phyloP scores from a whole-genome alignment of 2,888 invertebrate species.

The Ellobium chinense region DNA sequence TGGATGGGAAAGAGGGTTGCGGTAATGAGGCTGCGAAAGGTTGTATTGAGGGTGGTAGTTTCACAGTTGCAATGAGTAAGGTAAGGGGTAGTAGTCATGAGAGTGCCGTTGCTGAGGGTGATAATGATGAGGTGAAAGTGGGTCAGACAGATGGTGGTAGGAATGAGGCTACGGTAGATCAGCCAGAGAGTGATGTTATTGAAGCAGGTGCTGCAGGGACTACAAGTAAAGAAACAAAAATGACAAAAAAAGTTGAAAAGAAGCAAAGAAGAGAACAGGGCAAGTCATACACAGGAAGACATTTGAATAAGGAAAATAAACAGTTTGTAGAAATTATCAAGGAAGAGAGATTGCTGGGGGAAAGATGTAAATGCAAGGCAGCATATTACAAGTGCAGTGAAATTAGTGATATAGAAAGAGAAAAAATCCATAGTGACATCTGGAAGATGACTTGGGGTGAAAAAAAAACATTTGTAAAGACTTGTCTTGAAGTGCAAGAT shows the following conservation, averaged over 20 bases:
- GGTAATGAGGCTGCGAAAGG: too few relatives aligned
- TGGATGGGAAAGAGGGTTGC: too few relatives aligned
- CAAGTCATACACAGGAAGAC: background rate
- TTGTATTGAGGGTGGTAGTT: too few relatives aligned
- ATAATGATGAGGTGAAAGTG: too few relatives aligned
- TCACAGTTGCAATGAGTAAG: too few relatives aligned
- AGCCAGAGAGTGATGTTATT: too few relatives aligned
- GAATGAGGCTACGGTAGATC: too few relatives aligned
- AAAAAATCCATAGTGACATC: background rate
- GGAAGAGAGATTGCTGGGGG: background rate
- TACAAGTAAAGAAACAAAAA: background rate
- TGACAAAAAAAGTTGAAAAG: background rate
- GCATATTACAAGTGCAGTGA: background rate
- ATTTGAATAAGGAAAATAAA: background rate
- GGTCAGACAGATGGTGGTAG: too few relatives aligned
- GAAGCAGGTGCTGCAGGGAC: too few relatives aligned
- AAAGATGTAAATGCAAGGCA: background rate
- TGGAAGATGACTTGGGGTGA: constrained; percentile 13
- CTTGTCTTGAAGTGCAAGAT: too few relatives aligned
- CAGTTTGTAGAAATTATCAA: background rate
- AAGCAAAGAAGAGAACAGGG: background rate
- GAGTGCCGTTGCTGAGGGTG: too few relatives aligned
- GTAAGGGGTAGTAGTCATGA: too few relatives aligned
- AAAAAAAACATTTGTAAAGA: background rate
- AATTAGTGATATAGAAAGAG: background rate